Conservation (phyloP, 2,888 invertebrate genomes). For the Himalopsyche kuldschensis region DNA sequence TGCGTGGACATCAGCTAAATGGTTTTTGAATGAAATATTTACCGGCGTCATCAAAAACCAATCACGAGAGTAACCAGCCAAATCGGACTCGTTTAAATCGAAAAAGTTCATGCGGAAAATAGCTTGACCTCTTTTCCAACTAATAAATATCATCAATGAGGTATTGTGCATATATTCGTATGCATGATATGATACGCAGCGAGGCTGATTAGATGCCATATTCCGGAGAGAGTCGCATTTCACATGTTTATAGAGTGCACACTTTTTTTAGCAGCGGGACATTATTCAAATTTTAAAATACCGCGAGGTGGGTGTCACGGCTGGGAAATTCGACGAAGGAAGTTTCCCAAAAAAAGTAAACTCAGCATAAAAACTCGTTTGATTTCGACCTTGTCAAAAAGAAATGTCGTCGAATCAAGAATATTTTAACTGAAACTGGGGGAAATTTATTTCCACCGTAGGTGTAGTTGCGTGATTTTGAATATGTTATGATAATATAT, state of each 20-base stretch:
- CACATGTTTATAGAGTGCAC: neutral
- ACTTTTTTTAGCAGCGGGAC: neutral
- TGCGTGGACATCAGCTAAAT: neutral
- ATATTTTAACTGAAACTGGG: neutral
- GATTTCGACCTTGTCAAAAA: neutral
- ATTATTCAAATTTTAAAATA: neutral
- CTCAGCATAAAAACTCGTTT: neutral
- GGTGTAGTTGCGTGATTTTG: neutral
- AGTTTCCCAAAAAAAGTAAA: neutral
- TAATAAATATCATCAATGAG: neutral
- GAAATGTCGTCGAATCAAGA: neutral
- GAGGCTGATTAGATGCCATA: neutral
- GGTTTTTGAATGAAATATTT: neutral
- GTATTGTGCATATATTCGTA: neutral
- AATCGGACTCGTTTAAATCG: neutral
- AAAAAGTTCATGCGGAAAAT: neutral
- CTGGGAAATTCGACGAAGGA: neutral
- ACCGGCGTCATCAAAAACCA: neutral
- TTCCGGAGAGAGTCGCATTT: neutral
- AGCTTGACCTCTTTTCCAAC: neutral
- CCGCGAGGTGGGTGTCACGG: neutral
- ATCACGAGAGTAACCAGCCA: neutral
- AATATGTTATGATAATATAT: neutral
- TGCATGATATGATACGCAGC: neutral
- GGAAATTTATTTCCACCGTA: neutral